Evolutionary conservation across 2,113 vertebrate genomes (phyloP), one percentile per base, ranked within the genome.

Genomic region (Sander lucioperca): DNA sequence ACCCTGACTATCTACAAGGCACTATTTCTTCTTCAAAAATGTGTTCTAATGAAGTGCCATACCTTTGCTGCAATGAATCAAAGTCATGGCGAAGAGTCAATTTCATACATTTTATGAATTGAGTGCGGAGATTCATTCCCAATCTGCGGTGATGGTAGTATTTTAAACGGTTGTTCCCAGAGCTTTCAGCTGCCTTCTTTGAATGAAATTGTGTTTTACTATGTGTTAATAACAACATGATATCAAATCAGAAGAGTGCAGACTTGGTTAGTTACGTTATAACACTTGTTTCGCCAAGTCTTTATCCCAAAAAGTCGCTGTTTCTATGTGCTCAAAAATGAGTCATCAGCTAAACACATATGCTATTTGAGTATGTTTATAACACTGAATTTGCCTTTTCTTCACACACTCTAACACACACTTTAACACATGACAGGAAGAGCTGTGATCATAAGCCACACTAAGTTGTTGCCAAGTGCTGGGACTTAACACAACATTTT

Each of bases 401-500:
- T 74, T 81, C 57, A 74, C 61, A 87, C 63, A 58, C 56, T 79
- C 43, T 33, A 59, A 33, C 33, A 65, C 83, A 69, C 68, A 64
- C 81, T 80, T 75, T 82, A 65, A 74, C 45, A 75, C 54, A 72
- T 48, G 50, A 76, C n/a, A 54, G 43, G 57, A 79, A 61, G 51
- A 79, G 66, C 78, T 75, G 77, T 74, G 65, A 79, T 79, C 50
- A 9, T 67, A 63, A 77, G 73, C 53, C 63, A 74, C 70, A 10
- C 43, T 13, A 62, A 64, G 25, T 69, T 59, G 14, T 54, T 69
- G 80, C 81, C 77, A 84, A 83, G 33, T 68, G 68, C 57, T 77
- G 23, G 53, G 65, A 73, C 72, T 70, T 25, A 36, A 66, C 27
- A 62, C 74, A 78, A 54, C 76, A 59, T 86, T 85, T 85, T 51